A percentile compares a stretch with the other conserved stretches of the same genome.
Evolutionary conservation across 2,113 vertebrate species (phyloP).

Genomic region (Polypterus bichir): DNA sequence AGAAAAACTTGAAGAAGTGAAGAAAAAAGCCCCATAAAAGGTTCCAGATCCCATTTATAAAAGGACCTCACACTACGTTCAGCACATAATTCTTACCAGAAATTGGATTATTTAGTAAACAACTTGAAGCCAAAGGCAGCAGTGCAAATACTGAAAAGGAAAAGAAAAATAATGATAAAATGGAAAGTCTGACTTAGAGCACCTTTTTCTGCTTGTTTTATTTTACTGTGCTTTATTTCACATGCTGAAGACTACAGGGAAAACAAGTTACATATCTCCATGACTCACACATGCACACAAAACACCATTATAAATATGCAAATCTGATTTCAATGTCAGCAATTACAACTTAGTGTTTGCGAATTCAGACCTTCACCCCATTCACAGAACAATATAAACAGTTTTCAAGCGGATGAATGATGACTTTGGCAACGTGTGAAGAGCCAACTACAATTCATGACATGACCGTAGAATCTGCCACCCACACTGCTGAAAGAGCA

Average conservation of each 20-base stretch:
- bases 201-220: constrained; percentile 38
- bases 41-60: constrained; percentile 63
- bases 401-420: constrained; percentile 90
- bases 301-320: constrained; percentile 60
- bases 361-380: constrained; percentile 74
- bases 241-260: constrained; percentile 27
- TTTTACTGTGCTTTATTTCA: constrained; percentile 37
- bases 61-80: constrained; percentile 98
- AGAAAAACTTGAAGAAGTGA: constrained; percentile 68
- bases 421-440: constrained; percentile 83
- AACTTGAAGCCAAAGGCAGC: constrained; percentile 83
- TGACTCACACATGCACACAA: constrained; percentile 12
- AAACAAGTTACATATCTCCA: constrained; percentile 18
- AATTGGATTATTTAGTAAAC: constrained; percentile 97
- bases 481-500: constrained; percentile 91
- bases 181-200: constrained; percentile 32
- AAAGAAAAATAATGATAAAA: constrained; percentile 24
- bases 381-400: constrained; percentile 92
- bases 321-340: constrained; percentile 73
- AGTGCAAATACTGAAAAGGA: constrained; percentile 81
- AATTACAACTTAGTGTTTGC: constrained; percentile 72
- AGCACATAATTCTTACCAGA: constrained; percentile 89
- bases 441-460: constrained; percentile 95
- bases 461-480: constrained; percentile 89
- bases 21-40: constrained; percentile 42